Conservation (phyloP, 2,888 invertebrate genomes). For the Nemotelus nigrinus region DNA sequence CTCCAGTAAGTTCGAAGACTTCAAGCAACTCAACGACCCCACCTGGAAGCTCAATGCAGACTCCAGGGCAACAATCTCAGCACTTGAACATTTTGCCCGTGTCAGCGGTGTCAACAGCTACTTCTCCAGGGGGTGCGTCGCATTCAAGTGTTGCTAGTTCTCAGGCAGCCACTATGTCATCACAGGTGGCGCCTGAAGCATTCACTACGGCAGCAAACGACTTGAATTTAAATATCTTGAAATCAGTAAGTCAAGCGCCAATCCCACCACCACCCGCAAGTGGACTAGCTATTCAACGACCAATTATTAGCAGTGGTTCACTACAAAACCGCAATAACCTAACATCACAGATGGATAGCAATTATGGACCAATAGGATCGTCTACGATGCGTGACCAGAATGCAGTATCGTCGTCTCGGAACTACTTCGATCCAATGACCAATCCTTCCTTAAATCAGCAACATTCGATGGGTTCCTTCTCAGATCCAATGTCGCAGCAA, state of each 20-base stretch:
- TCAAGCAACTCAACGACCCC: conserved; percentile 69
- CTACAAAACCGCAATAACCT: conserved; percentile 48
- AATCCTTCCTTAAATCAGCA: conserved; percentile 56
- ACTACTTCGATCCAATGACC: conserved; percentile 50
- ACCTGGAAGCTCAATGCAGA: conserved; percentile 60
- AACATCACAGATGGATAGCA: conserved; percentile 55
- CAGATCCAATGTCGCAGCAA: conserved; percentile 52
- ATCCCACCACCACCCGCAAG: conserved; percentile 55
- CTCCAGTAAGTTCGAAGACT: conserved; percentile 76
- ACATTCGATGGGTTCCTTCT: conserved; percentile 49
- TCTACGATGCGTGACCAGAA: conserved; percentile 54
- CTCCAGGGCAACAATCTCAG: conserved; percentile 47
- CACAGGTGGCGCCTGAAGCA: conserved; percentile 51
- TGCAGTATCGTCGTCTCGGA: conserved; percentile 44
- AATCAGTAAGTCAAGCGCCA: conserved; percentile 51
- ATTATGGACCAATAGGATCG: conserved; percentile 61
- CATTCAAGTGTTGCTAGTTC: conserved; percentile 15
- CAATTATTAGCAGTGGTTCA: conserved; percentile 51
- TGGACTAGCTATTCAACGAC: conserved; percentile 61
- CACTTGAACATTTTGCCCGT: conserved; percentile 54
- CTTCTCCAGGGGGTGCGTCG: conserved; percentile 51
- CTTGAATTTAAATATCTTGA: conserved; percentile 50
- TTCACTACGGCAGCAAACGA: conserved; percentile 53
- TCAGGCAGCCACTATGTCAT: neutral
- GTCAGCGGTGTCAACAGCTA: conserved; percentile 50